Evolutionary conservation across 2,888 invertebrate species (phyloP).

Genomic region (Cephus spinipes): DNA sequence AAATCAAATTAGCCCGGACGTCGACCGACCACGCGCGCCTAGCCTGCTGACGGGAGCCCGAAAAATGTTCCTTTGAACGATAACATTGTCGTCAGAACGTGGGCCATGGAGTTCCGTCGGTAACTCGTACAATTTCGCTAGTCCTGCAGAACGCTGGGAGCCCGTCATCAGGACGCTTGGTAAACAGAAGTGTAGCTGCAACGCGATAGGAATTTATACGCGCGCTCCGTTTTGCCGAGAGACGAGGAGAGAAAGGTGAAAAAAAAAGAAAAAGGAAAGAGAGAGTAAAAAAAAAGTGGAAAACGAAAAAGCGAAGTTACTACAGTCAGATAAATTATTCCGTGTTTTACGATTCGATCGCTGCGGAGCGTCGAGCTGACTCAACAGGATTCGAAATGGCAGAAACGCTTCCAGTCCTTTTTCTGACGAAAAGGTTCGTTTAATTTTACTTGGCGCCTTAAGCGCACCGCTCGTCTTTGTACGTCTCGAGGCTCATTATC

Average conservation of each 20-base stretch:
- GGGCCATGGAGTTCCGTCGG: background rate
- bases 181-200: background rate
- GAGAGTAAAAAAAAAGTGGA: background rate
- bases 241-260: constrained; percentile 19
- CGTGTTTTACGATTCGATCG: background rate
- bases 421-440: background rate
- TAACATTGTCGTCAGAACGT: background rate
- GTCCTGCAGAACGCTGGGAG: background rate
- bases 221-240: constrained; percentile 12
- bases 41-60: background rate
- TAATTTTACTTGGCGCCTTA: background rate
- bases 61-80: background rate
- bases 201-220: background rate
- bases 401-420: background rate
- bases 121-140: background rate
- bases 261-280: constrained; percentile 13
- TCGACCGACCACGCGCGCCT: too few relatives aligned
- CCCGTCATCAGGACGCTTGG: background rate
- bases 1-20: background rate
- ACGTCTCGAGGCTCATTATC: constrained; percentile 5
- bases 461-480: background rate
- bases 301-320: background rate
- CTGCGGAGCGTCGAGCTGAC: background rate
- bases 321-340: background rate
- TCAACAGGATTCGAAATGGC: background rate